Base-by-base conservation (phyloP, 2,888 invertebrate genomes). In the Drosophila anceps region DNA sequence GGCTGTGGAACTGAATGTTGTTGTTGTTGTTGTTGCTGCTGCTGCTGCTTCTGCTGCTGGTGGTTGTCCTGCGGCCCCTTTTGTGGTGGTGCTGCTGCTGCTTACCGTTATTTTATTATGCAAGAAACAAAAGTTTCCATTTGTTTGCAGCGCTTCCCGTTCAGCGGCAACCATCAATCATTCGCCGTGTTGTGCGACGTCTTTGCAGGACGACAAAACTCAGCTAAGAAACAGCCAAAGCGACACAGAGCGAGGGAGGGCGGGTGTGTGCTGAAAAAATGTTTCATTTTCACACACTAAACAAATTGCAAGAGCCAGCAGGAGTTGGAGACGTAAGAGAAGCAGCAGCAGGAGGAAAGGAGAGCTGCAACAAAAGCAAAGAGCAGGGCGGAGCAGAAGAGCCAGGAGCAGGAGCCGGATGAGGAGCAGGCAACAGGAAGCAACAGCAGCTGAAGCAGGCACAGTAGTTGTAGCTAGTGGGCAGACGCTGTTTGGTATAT, bases 61-160 rank as follows among this genome's bases (percentile, higher is more conserved):
- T 43, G 15, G 43, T 55, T 51, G 35, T 51, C 64, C 53, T 53
- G 29, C 53, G 44, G 54, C 68, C 29, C 39, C 12, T 18, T 39
- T 41, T 35, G 51, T 24, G 51, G 51, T 33, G 18, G 9, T 31
- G 18, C 10, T 48, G 15, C 1, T 20, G 33, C 20, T 33, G 51
- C 70, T 87, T 75, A 69, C 82, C 80, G 84, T 82, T 85, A 71
- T 71, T 71, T 79, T 79, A 90, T 88, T 89, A 90, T 86, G 85
- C 90, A 90, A 88, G 90, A 90, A 90, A 90, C 86, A 86, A 86
- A 86, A 86, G 86, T 88, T 90, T 88, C 83, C 88, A 86, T 90
- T 86, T 86, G 90, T 90, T 90, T 86, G 86, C 73, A 75, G 77
- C 81, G 82, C 72, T 71, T 74, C 62, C 73, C 90, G 86, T 87